phyloP scores from a whole-genome alignment of 2,888 invertebrate genomes.

The Antheraea yamamai region DNA sequence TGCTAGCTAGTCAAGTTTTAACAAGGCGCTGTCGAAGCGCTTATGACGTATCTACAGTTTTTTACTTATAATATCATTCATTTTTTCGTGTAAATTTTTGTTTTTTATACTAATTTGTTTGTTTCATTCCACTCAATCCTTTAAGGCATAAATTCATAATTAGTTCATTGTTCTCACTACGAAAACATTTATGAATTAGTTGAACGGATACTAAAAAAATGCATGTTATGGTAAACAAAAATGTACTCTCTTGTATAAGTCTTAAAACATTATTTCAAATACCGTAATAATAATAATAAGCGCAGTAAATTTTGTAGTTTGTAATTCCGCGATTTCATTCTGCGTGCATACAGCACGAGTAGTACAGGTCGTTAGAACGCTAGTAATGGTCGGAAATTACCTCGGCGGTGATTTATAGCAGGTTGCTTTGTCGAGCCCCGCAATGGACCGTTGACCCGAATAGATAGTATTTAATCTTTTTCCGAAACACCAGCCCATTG shows the following conservation, averaged over 20 bases:
- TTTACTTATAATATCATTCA: too few relatives aligned
- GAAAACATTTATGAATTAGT: background rate
- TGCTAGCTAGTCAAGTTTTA: too few relatives aligned
- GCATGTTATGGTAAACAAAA: background rate
- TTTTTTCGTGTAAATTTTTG: background rate
- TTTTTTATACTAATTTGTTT: background rate
- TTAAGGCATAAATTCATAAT: background rate
- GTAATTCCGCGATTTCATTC: constrained; percentile 30
- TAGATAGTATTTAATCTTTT: constrained; percentile 64
- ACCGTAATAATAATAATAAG: background rate
- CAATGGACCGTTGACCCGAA: constrained; percentile 56
- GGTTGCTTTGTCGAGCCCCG: constrained; percentile 45
- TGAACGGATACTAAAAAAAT: background rate
- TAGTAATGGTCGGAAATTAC: constrained; percentile 73
- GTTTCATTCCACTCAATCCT: background rate
- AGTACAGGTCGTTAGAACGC: constrained; percentile 65
- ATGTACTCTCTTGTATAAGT: too few relatives aligned
- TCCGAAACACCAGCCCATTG: constrained; percentile 34
- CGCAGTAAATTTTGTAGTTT: background rate
- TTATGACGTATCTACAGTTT: too few relatives aligned
- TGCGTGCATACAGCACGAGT: constrained; percentile 43
- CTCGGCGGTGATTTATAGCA: constrained; percentile 69
- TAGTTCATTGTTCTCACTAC: background rate
- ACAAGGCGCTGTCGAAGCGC: too few relatives aligned
- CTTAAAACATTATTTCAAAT: background rate